A percentile compares a stretch with the other conserved stretches of the same genome.
phyloP scores from a whole-genome alignment of 1,140 invertebrate genomes.

The Diplogasteroides magnus region DNA sequence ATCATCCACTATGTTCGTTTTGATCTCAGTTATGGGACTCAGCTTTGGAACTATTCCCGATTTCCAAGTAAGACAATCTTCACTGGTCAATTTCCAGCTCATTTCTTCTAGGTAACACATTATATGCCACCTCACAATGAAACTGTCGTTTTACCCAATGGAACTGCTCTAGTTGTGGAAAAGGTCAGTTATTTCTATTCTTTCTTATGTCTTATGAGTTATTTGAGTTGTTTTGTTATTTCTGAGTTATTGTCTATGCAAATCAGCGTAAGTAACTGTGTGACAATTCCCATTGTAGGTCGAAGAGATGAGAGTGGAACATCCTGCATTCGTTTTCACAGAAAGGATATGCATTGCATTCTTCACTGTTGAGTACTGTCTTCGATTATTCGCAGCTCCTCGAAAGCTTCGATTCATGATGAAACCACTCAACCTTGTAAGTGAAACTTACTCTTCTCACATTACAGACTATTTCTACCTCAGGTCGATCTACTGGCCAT shows the following conservation, averaged over 20 bases:
- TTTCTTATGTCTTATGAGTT: too few relatives aligned
- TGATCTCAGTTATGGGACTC: slow-evolving; percentile 53
- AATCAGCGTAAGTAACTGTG: too few relatives aligned
- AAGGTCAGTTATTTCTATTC: too few relatives aligned
- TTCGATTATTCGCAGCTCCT: slow-evolving; percentile 93
- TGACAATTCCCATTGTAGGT: neutral
- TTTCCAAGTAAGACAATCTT: slow-evolving; percentile 39
- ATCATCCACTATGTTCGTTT: slow-evolving; percentile 52
- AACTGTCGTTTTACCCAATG: slow-evolving; percentile 42
- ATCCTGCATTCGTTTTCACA: slow-evolving; percentile 53
- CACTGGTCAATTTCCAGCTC: neutral
- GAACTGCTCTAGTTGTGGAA: slow-evolving; percentile 42
- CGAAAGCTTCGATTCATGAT: slow-evolving; percentile 92
- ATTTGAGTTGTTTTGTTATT: too few relatives aligned
- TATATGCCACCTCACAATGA: slow-evolving; percentile 48
- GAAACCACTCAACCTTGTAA: slow-evolving; percentile 49
- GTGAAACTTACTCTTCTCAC: slow-evolving; percentile 69
- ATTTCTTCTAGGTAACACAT: slow-evolving; percentile 41
- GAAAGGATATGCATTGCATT: slow-evolving; percentile 86
- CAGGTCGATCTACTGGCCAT: slow-evolving; percentile 93
- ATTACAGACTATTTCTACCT: slow-evolving; percentile 73
- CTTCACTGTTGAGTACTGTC: slow-evolving; percentile 97
- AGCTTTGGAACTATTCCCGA: slow-evolving; percentile 54
- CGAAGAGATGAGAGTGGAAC: slow-evolving; percentile 51
- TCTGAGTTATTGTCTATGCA: too few relatives aligned